Percentiles rank a stretch among this genome's conserved stretches.
These are phyloP conservation scores for Trachemys scripta DNA, from an alignment of 2,113 vertebrate species.

Conservation along the genomic window DNA sequence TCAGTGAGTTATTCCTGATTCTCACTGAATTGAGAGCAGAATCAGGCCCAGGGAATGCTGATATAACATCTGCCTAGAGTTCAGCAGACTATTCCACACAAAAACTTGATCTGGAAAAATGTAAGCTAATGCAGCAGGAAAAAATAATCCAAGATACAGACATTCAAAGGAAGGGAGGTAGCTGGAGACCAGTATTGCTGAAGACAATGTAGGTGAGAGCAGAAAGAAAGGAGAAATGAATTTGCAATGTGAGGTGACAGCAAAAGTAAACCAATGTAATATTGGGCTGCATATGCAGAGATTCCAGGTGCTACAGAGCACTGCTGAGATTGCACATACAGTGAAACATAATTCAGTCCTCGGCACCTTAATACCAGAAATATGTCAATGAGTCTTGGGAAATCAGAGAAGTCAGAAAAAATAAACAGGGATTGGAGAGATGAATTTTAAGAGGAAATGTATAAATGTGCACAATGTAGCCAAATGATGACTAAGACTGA, in stretches of 20 bases:
- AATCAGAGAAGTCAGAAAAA: neutral
- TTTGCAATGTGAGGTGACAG: neutral
- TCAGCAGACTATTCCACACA: neutral
- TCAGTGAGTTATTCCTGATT: too few relatives aligned
- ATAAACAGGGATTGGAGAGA: neutral
- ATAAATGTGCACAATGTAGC: neutral
- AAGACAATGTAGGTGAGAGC: neutral
- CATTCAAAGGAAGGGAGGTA: neutral
- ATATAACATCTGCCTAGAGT: neutral
- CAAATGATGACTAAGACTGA: neutral
- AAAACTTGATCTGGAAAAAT: neutral
- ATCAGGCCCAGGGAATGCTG: neutral
- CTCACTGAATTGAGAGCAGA: too few relatives aligned
- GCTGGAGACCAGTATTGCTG: neutral
- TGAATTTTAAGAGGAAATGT: neutral
- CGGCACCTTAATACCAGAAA: neutral
- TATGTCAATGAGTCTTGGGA: neutral
- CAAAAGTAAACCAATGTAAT: neutral
- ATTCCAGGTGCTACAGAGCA: neutral
- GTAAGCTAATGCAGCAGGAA: neutral
- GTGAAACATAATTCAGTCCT: neutral
- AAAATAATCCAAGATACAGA: neutral
- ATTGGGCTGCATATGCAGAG: neutral
- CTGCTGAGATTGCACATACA: neutral
- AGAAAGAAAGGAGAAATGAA: neutral